These are phyloP conservation scores for Anhinga anhinga DNA, from an alignment of 2,113 vertebrate species.

Conservation along the genomic window DNA sequence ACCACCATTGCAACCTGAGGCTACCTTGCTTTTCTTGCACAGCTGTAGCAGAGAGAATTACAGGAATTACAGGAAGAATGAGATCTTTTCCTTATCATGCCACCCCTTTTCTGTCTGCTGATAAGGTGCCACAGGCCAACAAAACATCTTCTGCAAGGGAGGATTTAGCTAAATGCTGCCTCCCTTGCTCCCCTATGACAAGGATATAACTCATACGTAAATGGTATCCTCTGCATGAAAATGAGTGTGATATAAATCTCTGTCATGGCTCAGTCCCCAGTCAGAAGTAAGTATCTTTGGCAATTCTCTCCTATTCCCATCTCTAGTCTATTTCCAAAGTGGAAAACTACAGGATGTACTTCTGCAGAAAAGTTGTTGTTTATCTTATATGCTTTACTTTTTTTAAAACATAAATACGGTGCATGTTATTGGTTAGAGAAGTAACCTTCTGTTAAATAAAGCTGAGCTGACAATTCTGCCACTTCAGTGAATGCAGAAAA, in stretches of 20 bases:
- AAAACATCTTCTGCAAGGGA: background rate
- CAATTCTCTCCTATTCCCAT: background rate
- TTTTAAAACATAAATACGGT: background rate
- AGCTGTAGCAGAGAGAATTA: background rate
- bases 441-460: background rate
- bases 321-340: background rate
- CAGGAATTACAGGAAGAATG: background rate
- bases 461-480: background rate
- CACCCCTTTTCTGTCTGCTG: background rate
- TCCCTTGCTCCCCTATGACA: background rate
- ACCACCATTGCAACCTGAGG: background rate
- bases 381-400: background rate
- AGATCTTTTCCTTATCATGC: background rate
- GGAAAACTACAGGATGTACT: background rate
- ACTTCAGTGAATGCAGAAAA: background rate
- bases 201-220: conserved; percentile 1
- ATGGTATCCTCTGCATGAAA: background rate
- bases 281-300: background rate
- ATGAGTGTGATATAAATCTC: background rate
- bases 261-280: background rate
- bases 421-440: background rate
- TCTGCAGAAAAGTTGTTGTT: background rate
- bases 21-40: background rate
- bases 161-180: background rate
- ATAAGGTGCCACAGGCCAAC: background rate